A percentile compares a stretch with the other conserved stretches of the same genome.
These are phyloP conservation scores for Sarcophaga subvicina DNA, from an alignment of 2,888 invertebrate genomes.

Conservation along the genomic window DNA sequence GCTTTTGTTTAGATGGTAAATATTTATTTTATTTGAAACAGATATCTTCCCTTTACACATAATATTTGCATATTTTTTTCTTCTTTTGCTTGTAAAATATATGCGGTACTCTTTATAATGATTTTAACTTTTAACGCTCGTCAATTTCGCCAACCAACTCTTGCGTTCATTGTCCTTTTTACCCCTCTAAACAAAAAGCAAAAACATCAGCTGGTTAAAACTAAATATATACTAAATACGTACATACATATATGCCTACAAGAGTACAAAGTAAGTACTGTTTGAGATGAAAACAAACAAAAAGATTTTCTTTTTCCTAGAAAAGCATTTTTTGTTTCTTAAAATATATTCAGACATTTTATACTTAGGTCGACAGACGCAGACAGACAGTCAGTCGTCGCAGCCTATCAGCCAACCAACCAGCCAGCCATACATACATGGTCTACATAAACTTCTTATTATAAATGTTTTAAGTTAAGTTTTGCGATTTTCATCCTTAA, in stretches of 20 bases:
- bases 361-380: slow-evolving; percentile 21
- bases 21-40: neutral
- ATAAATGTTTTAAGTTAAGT: slow-evolving; percentile 31
- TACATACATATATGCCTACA: neutral
- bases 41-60: too few species aligned
- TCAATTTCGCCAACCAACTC: slow-evolving; percentile 30
- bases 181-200: neutral
- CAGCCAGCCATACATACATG: neutral
- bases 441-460: neutral
- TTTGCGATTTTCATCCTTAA: slow-evolving; percentile 8
- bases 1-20: neutral
- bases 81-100: neutral
- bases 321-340: slow-evolving; percentile 6
- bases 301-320: neutral
- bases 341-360: slow-evolving; percentile 36
- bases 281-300: slow-evolving; percentile 49
- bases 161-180: slow-evolving; percentile 65
- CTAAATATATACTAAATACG: slow-evolving; percentile 6
- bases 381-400: neutral
- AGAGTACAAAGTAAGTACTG: slow-evolving; percentile 43
- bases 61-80: neutral
- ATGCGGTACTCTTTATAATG: neutral
- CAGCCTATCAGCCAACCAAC: neutral
- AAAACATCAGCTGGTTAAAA: slow-evolving; percentile 30
- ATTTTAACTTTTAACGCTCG: slow-evolving; percentile 10